A percentile compares a stretch with the other conserved stretches of the same genome.
Evolutionary conservation across 2,797 vertebrate genomes (phyloP).

Genomic region (Chelonia mydas): DNA sequence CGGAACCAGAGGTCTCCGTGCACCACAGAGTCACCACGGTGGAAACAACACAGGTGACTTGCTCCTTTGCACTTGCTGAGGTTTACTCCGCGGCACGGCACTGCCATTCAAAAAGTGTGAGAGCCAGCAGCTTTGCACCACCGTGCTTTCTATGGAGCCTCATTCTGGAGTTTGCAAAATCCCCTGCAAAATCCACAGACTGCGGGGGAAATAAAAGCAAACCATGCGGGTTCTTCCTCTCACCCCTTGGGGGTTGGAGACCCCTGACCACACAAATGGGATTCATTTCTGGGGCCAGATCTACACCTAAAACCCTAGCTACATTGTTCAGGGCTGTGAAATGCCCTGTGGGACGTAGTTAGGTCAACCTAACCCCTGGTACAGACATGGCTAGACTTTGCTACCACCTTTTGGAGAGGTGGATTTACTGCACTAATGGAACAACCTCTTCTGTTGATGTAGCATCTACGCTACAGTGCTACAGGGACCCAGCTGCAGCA

Average conservation of each 20-base stretch:
- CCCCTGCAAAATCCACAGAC: not conserved
- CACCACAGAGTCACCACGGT: slow-evolving; percentile 70
- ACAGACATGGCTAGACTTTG: not conserved
- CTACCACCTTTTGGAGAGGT: not conserved
- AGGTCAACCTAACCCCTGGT: not conserved
- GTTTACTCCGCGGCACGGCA: not conserved
- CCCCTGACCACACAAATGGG: not conserved
- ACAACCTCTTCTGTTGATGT: not conserved
- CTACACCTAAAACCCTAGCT: not conserved
- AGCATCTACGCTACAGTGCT: too few species aligned
- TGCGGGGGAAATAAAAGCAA: not conserved
- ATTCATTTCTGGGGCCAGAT: not conserved
- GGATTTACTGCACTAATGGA: not conserved
- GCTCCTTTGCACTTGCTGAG: not conserved
- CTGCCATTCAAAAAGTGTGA: not conserved
- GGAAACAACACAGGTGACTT: slow-evolving; percentile 83
- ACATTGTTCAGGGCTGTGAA: not conserved
- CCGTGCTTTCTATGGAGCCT: not conserved
- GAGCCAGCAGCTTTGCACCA: not conserved
- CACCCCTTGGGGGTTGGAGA: not conserved
- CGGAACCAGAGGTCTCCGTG: slow-evolving; percentile 80
- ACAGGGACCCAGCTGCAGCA: not conserved
- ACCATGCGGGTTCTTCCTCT: not conserved
- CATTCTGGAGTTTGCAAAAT: not conserved
- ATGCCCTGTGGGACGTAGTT: not conserved